A percentile compares a stretch with the other conserved stretches of the same genome.
Conservation (phyloP, 2,888 invertebrate genomes). For the Napeogenes sylphis region DNA sequence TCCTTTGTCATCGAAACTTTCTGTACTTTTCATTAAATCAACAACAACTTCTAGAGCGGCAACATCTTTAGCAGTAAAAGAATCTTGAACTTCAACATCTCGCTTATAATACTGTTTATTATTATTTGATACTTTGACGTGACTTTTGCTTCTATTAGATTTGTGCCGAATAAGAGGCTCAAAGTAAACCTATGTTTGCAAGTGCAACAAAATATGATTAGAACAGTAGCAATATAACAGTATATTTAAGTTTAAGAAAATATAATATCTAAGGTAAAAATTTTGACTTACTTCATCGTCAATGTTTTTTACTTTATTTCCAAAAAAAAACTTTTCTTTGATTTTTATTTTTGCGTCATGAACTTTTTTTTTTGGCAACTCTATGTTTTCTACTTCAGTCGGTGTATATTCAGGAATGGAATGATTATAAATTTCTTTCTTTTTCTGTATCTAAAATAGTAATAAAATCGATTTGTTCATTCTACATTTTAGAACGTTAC, state of each 20-base stretch:
- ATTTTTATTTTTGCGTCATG: too few species aligned
- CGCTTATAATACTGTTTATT: conserved; percentile 31
- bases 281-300: not conserved
- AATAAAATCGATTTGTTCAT: too few species aligned
- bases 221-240: not conserved
- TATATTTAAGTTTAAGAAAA: too few species aligned
- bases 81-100: conserved; percentile 31
- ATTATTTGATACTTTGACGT: not conserved
- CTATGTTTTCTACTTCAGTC: not conserved
- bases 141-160: not conserved
- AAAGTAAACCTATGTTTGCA: conserved; percentile 2
- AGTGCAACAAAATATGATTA: not conserved
- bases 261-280: too few species aligned
- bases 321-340: not conserved
- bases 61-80: conserved; percentile 55
- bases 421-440: too few species aligned
- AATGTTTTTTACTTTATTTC: not conserved
- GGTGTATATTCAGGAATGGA: too few species aligned
- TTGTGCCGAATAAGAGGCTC: not conserved
- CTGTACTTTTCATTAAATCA: conserved; percentile 48
- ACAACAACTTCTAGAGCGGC: conserved; percentile 58
- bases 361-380: not conserved
- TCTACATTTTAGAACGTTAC: too few species aligned
- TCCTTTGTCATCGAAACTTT: conserved; percentile 34
- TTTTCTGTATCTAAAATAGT: too few species aligned